These are phyloP conservation scores for Lochmaea crataegi DNA, from an alignment of 2,888 invertebrate genomes.

Conservation along the genomic window DNA sequence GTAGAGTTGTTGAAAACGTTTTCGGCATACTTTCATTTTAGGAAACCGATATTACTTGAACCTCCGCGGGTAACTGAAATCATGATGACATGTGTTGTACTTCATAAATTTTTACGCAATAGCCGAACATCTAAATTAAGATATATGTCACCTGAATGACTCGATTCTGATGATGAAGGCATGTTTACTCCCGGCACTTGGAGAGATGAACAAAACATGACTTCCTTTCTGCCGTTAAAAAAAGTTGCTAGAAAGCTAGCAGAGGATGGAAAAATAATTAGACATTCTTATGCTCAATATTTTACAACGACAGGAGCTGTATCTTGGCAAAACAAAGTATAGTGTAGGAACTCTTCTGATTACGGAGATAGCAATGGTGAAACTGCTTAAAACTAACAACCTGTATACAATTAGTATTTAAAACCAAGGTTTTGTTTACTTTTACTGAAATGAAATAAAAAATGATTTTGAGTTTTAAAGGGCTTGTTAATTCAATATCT, in stretches of 20 bases:
- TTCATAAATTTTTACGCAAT: slow-evolving; percentile 31
- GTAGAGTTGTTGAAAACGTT: slow-evolving; percentile 17
- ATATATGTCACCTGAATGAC: slow-evolving; percentile 20
- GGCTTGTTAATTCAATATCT: too few relatives aligned
- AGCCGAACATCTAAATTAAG: slow-evolving; percentile 23
- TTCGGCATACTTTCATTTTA: slow-evolving; percentile 40
- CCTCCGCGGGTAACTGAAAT: slow-evolving; percentile 22
- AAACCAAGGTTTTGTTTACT: too few relatives aligned
- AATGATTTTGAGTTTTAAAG: too few relatives aligned
- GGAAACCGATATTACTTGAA: slow-evolving; percentile 31
- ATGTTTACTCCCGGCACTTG: slow-evolving; percentile 26
- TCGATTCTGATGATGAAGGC: slow-evolving; percentile 28
- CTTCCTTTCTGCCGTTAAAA: slow-evolving; percentile 27
- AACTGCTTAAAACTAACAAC: background rate
- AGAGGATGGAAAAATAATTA: slow-evolving; percentile 23
- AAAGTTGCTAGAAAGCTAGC: slow-evolving; percentile 31
- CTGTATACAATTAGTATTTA: too few relatives aligned
- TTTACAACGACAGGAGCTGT: slow-evolving; percentile 30
- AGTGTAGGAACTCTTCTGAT: slow-evolving; percentile 12
- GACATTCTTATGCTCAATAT: background rate
- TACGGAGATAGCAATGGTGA: slow-evolving; percentile 4
- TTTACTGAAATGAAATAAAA: too few relatives aligned
- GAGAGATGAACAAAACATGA: slow-evolving; percentile 33
- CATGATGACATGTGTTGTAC: slow-evolving; percentile 29
- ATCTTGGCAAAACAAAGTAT: slow-evolving; percentile 39